phyloP scores from a whole-genome alignment of 2,888 invertebrate genomes.

The Eupithecia subfuscata region DNA sequence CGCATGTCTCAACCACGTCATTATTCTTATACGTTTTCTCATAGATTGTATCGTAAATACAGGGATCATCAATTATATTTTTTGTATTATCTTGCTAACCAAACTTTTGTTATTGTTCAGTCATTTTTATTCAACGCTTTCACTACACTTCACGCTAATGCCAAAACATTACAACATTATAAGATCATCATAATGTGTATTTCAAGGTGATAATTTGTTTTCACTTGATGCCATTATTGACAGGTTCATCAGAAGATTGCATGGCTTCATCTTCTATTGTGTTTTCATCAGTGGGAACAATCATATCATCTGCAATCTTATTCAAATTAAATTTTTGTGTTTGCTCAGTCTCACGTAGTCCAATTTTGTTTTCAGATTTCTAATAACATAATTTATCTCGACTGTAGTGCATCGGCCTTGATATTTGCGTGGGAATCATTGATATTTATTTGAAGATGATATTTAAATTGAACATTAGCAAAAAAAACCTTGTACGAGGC shows the following conservation, averaged over 20 bases:
- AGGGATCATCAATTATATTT: conserved; percentile 25
- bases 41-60: conserved; percentile 22
- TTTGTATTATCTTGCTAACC: conserved; percentile 10
- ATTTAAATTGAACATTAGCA: conserved; percentile 24
- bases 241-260: conserved; percentile 49
- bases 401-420: conserved; percentile 53
- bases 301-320: conserved; percentile 51
- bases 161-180: conserved; percentile 28
- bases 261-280: conserved; percentile 53
- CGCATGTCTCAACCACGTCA: conserved; percentile 49
- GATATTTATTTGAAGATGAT: conserved; percentile 28
- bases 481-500: conserved; percentile 20
- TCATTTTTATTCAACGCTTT: conserved; percentile 13
- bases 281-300: conserved; percentile 48
- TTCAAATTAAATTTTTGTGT: conserved; percentile 53
- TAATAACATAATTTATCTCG: conserved; percentile 45
- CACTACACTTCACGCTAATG: conserved; percentile 1
- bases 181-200: too few species aligned
- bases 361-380: conserved; percentile 51
- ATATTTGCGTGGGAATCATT: conserved; percentile 53
- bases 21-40: conserved; percentile 39
- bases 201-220: conserved; percentile 33
- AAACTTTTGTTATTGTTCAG: background rate
- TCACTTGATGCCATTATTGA: conserved; percentile 49
- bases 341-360: conserved; percentile 41